Evolutionary conservation across 1,140 invertebrate species (phyloP).

Genomic region (Ladona fulva): DNA sequence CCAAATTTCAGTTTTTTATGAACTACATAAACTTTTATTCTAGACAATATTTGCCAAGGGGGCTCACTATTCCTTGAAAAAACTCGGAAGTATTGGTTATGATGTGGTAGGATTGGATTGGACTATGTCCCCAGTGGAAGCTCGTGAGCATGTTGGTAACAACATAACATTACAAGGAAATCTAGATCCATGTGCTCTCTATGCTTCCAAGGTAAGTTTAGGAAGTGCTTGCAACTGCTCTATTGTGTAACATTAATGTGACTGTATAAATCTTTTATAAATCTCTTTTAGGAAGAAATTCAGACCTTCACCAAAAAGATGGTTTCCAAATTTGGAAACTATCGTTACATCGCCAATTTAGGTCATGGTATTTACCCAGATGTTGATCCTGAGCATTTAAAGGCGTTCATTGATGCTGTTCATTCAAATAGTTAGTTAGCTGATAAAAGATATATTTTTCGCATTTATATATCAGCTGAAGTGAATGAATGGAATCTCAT

Average conservation of each 20-base stretch:
- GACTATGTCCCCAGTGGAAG: constrained; percentile 77
- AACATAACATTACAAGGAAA: constrained; percentile 89
- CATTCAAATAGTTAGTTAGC: constrained; percentile 40
- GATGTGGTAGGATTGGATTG: constrained; percentile 92
- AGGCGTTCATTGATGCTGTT: constrained; percentile 77
- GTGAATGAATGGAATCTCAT: too few relatives aligned
- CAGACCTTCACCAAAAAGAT: constrained; percentile 59
- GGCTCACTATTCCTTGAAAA: constrained; percentile 72
- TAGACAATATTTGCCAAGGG: constrained; percentile 93
- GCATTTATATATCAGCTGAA: too few relatives aligned
- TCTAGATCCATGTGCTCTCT: constrained; percentile 90
- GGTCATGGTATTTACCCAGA: constrained; percentile 97
- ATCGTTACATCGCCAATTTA: constrained; percentile 90
- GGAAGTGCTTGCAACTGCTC: too few relatives aligned
- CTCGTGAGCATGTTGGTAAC: constrained; percentile 56
- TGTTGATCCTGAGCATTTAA: constrained; percentile 70
- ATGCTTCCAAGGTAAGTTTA: constrained; percentile 53
- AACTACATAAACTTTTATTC: constrained; percentile 22
- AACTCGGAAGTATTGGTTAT: constrained; percentile 68
- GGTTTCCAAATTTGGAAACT: constrained; percentile 76
- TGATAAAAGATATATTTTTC: too few relatives aligned
- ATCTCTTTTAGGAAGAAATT: constrained; percentile 45
- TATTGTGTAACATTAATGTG: too few relatives aligned
- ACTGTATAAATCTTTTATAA: constrained; percentile 21
- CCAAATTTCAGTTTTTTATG: too few relatives aligned